Base-by-base conservation (phyloP, 2,888 invertebrate species). In the Coremacera marginata region DNA sequence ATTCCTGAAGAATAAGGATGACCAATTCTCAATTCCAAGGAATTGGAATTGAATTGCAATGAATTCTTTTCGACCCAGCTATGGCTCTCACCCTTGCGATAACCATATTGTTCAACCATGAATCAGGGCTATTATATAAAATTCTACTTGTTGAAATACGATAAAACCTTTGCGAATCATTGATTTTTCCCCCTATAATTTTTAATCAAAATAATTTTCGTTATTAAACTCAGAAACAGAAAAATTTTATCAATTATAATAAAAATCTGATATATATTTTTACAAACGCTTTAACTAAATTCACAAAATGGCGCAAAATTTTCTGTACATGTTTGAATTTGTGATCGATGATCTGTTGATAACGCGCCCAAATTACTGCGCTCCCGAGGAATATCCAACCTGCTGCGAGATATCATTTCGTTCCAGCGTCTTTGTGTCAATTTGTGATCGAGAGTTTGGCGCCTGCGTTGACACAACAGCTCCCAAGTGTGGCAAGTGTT, bases 381-480 rank as follows among this genome's bases (percentile, higher is more conserved):
- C 89, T n/a, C 89, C 89, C 5, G 89, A 88, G 49, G 89, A 89
- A 73, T 89, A 88, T 79, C 89, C 89, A 1, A 87, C 87, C 8
- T 89, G 89, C 80, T 87, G 86, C 49, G 89, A 89, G 80, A 71
- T 89, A 51, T 83, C 87, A 3, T 89, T 89, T 80, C 87, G 88
- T 1, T 87, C 88, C 3, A 86, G 83, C 77, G 87, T 89, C 0
- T 88, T 85, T 75, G 82, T 89, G 2, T 85, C 81, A 5, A 84
- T 89, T 70, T 89, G 88, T 79, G 88, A 89, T 80, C 84, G 85
- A 3, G 88, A 89, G 79, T 87, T 85, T 68, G 88, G 88, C 9
- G 68, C 81, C 1, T 88, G 87, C 62, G 83, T 86, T 14, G 84
- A 86, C 74, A 83, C 84, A 0, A 82, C 79, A 37, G 82, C 82